Evolutionary conservation across 2,113 vertebrate genomes (phyloP), one percentile per base, ranked within the genome.

Genomic region (Epinephelus lanceolatus): DNA sequence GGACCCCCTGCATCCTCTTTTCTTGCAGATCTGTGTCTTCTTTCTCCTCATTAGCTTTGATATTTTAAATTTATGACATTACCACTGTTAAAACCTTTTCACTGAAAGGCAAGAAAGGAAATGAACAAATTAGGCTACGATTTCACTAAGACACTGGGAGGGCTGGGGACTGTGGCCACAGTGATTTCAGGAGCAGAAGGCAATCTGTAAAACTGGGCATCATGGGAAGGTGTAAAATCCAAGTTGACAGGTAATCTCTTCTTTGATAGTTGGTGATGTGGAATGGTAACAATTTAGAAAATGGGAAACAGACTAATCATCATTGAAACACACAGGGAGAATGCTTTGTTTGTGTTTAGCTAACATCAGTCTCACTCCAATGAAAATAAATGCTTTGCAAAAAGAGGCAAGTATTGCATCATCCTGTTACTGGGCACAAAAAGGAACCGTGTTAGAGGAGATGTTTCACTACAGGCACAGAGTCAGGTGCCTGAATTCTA

Each of bases 21-120:
- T 10, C 25, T 49, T 47, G 21, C 25, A 47, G 51, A 30, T 63
- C 56, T 47, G 3, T n/a, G 21, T 55, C 37, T 17, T 49, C 2
- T 40, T 81, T 62, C 12, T 23, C 10, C 25, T 84, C 30, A 62
- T 72, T 77, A 59, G 42, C 52, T 65, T 40, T 57, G 73, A 73
- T 57, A 27, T 51, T 21, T 37, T 77, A 27, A 18, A 55, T 75
- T 7, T 56, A 19, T 62, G 25, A 62, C 42, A 69, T 63, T 57
- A 71, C 33, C 27, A 40, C 9, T 23, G 14, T 33, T 13, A 19
- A 19, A 1, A 37, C 13, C 11, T 21, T 10, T 67, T 57, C 51
- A 59, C n/a, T 60, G 66, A 65, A 59, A 55, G 11, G 47, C 0
- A 1, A 47, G 10, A 49, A 60, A 62, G 67, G n/a, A 47, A 17